phyloP scores from a whole-genome alignment of 2,888 invertebrate genomes.

The Onchidella celtica region DNA sequence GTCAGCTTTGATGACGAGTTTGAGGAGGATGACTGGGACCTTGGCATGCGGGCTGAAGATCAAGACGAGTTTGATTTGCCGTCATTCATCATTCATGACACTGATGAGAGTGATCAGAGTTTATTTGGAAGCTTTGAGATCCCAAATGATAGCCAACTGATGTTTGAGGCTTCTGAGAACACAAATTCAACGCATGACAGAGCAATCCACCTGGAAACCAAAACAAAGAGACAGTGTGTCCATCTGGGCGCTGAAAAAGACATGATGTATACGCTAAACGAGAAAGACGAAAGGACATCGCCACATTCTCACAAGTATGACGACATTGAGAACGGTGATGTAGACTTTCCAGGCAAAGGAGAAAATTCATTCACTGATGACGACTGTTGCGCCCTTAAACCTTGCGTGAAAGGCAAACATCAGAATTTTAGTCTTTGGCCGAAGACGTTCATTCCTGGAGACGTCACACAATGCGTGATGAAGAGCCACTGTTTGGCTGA shows the following conservation, averaged over 20 bases:
- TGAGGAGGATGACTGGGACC: conserved; percentile 44
- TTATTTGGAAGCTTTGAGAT: conserved; percentile 13
- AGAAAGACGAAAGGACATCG: neutral
- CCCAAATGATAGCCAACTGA: conserved; percentile 3
- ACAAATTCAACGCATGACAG: neutral
- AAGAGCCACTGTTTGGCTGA: neutral
- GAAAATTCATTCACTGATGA: conserved; percentile 33
- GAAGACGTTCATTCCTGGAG: neutral
- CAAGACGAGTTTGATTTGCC: neutral
- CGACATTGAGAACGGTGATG: neutral
- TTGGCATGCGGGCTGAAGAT: conserved; percentile 9
- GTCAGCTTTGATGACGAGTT: conserved; percentile 33
- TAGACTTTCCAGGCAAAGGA: neutral
- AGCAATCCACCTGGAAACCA: neutral
- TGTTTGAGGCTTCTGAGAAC: conserved; percentile 3
- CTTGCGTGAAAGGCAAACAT: neutral
- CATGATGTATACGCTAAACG: neutral
- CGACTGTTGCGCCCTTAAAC: neutral
- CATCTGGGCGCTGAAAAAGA: neutral
- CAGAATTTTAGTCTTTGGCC: conserved; percentile 15
- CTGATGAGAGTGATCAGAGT: neutral
- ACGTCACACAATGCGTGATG: neutral
- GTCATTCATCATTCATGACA: neutral
- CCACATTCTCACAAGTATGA: neutral
- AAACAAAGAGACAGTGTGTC: neutral